Conservation (phyloP, 2,113 vertebrate species). For the Columba livia region DNA sequence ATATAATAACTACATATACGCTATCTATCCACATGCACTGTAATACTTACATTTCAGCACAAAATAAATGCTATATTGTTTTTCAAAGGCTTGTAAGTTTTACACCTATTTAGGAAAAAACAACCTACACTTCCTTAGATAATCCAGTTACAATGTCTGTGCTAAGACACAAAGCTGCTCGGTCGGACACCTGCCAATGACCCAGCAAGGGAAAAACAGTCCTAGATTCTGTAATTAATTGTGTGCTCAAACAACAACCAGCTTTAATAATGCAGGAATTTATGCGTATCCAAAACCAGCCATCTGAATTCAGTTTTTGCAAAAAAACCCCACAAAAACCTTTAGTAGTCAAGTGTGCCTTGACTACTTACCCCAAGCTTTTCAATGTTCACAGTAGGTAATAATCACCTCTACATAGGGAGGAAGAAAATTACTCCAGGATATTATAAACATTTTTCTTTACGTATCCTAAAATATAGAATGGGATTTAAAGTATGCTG, state of each 20-base stretch:
- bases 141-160: neutral
- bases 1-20: neutral
- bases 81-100: neutral
- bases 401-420: neutral
- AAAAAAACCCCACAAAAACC: neutral
- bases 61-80: rapidly evolving
- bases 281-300: neutral
- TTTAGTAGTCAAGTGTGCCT: neutral
- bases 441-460: neutral
- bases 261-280: neutral
- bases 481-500: neutral
- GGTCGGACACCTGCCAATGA: neutral
- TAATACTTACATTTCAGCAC: neutral
- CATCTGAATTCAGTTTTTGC: neutral
- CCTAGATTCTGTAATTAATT: neutral
- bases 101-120: neutral
- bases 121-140: neutral
- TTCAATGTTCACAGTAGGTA: neutral
- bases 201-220: neutral
- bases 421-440: neutral
- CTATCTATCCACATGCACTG: neutral
- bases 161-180: neutral
- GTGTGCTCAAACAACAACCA: neutral
- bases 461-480: neutral
- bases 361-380: neutral